Percentiles rank a stretch among this genome's conserved stretches.
These are phyloP conservation scores for Vimba vimba DNA, from an alignment of 2,113 vertebrate genomes.

Conservation along the genomic window DNA sequence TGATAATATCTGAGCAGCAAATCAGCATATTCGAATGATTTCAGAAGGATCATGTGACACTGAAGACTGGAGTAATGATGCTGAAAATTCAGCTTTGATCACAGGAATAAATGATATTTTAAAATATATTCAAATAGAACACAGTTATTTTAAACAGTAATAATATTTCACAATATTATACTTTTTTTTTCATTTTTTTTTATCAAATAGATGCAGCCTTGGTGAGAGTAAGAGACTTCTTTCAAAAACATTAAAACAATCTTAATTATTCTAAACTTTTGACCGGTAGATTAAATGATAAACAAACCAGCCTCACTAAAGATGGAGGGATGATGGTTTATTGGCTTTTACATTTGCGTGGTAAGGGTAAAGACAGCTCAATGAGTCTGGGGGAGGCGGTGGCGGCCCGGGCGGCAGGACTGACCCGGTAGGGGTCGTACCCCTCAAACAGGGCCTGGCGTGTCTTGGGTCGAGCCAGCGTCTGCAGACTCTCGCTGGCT, in stretches of 20 bases:
- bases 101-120: neutral
- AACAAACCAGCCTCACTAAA: too few relatives aligned
- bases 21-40: neutral
- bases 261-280: neutral
- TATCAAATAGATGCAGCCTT: neutral
- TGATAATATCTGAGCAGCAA: neutral
- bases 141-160: neutral
- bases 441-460: constrained; percentile 65
- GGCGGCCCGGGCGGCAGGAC: constrained; percentile 62
- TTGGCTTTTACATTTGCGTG: constrained; percentile 64
- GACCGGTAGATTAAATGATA: neutral
- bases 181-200: too few relatives aligned
- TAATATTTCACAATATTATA: neutral
- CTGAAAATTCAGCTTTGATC: neutral
- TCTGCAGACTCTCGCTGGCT: constrained; percentile 62
- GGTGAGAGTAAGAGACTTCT: neutral
- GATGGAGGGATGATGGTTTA: constrained; percentile 4
- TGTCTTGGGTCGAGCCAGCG: constrained; percentile 67
- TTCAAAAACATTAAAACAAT: neutral
- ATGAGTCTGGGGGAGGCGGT: constrained; percentile 66
- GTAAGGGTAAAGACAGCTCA: constrained; percentile 70
- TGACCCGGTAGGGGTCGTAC: constrained; percentile 67
- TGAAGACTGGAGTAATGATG: neutral
- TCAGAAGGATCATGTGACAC: neutral
- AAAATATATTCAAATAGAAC: neutral